These are phyloP conservation scores for Dryocosmus kuriphilus DNA, from an alignment of 2,888 invertebrate genomes.

Conservation along the genomic window DNA sequence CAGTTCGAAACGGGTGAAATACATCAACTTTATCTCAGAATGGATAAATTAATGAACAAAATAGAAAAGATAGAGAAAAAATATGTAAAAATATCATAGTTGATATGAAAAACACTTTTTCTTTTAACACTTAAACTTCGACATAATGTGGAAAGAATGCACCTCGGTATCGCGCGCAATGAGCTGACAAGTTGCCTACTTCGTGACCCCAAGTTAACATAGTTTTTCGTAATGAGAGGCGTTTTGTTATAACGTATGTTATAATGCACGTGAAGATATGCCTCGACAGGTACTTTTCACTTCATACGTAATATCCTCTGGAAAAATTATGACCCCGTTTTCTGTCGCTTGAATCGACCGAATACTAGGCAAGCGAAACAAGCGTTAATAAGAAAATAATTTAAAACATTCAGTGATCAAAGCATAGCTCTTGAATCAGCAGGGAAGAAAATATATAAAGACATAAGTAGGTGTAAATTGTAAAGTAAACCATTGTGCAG, in stretches of 20 bases:
- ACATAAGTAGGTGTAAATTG: too few relatives aligned
- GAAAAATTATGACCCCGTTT: slow-evolving; percentile 33
- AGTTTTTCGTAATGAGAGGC: slow-evolving; percentile 29
- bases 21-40: not conserved
- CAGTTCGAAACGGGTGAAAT: not conserved
- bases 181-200: slow-evolving; percentile 29
- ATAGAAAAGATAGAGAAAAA: not conserved
- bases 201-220: slow-evolving; percentile 33
- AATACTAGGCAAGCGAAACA: slow-evolving; percentile 2
- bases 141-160: slow-evolving; percentile 22
- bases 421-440: too few relatives aligned
- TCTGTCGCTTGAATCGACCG: not conserved
- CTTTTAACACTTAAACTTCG: slow-evolving; percentile 1
- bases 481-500: not conserved
- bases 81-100: not conserved
- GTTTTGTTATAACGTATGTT: slow-evolving; percentile 36
- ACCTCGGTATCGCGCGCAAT: slow-evolving; percentile 19
- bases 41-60: not conserved
- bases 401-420: too few relatives aligned
- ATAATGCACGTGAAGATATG: slow-evolving; percentile 27
- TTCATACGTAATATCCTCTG: slow-evolving; percentile 26
- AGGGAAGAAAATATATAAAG: too few relatives aligned
- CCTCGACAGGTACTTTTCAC: slow-evolving; percentile 23
- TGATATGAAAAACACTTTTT: slow-evolving; percentile 12
- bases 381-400: not conserved